Percentiles rank a stretch among this genome's conserved stretches.
These are phyloP conservation scores for Pygmarrhopalites habei DNA, from an alignment of 1,140 invertebrate species.

Conservation along the genomic window DNA sequence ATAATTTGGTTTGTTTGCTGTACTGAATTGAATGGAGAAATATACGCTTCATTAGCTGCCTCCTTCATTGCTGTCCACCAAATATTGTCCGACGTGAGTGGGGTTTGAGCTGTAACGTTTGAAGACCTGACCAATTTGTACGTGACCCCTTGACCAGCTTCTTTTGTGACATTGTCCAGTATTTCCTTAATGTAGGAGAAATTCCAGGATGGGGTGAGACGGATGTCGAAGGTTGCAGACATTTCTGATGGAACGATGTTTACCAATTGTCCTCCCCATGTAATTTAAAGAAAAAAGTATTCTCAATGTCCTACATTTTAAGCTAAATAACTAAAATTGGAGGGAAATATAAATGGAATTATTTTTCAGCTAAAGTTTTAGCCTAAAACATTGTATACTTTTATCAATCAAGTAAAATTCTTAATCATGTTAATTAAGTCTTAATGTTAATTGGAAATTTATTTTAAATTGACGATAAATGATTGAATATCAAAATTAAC, in stretches of 20 bases:
- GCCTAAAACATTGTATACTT: too few species aligned
- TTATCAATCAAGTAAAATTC: too few species aligned
- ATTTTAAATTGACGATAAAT: too few species aligned
- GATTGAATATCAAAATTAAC: neutral
- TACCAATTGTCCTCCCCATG: conserved; percentile 3
- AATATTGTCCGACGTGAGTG: conserved; percentile 60
- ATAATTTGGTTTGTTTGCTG: too few species aligned
- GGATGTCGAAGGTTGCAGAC: conserved; percentile 67
- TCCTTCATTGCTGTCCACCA: conserved; percentile 75
- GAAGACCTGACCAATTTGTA: conserved; percentile 64
- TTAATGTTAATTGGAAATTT: too few species aligned
- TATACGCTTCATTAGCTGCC: conserved; percentile 52
- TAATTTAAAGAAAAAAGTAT: too few species aligned
- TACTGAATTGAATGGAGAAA: too few species aligned
- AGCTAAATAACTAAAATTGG: too few species aligned
- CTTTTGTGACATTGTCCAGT: conserved; percentile 66
- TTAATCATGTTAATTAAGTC: too few species aligned
- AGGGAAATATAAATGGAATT: too few species aligned
- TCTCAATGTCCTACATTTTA: too few species aligned
- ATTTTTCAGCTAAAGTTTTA: too few species aligned
- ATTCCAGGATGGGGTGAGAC: conserved; percentile 64
- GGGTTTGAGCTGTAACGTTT: conserved; percentile 46
- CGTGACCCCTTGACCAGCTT: conserved; percentile 70
- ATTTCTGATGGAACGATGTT: conserved; percentile 58
- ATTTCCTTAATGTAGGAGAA: conserved; percentile 61